Evolutionary conservation across 2,797 vertebrate species (phyloP).

Genomic region (Danio kyathit): DNA sequence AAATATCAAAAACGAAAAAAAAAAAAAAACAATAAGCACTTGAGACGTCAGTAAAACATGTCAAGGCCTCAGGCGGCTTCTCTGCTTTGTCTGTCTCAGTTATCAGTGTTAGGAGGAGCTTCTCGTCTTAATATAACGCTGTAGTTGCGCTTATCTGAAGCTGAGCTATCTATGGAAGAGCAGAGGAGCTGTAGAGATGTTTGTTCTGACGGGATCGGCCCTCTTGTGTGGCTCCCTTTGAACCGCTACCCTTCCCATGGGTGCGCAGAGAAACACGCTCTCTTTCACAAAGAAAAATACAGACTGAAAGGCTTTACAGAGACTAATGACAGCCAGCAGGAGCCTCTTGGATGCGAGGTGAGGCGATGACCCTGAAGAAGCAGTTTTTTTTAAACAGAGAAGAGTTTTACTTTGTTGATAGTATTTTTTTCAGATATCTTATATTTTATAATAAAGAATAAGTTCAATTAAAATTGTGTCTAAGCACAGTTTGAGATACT

Average conservation of each 20-base stretch:
- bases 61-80: background rate
- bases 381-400: no score
- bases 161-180: conserved; percentile 30
- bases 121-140: background rate
- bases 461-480: no score
- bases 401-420: background rate
- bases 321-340: background rate
- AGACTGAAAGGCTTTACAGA: conserved; percentile 7
- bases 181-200: conserved; percentile 8
- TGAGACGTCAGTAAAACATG: conserved; percentile 31
- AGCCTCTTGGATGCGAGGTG: conserved; percentile 11
- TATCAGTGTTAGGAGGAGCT: conserved; percentile 33
- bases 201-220: conserved; percentile 18
- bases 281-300: background rate
- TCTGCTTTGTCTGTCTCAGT: conserved; percentile 35
- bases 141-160: conserved; percentile 4
- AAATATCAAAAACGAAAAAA: background rate
- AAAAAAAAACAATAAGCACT: conserved; percentile 10
- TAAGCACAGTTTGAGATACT: background rate
- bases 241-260: conserved; percentile 56
- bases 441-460: background rate
- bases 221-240: conserved; percentile 55
- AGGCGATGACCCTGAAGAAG: background rate
- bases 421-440: background rate
- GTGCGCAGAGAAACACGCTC: background rate